phyloP scores from a whole-genome alignment of 2,113 vertebrate species.

The Psophia crepitans region DNA sequence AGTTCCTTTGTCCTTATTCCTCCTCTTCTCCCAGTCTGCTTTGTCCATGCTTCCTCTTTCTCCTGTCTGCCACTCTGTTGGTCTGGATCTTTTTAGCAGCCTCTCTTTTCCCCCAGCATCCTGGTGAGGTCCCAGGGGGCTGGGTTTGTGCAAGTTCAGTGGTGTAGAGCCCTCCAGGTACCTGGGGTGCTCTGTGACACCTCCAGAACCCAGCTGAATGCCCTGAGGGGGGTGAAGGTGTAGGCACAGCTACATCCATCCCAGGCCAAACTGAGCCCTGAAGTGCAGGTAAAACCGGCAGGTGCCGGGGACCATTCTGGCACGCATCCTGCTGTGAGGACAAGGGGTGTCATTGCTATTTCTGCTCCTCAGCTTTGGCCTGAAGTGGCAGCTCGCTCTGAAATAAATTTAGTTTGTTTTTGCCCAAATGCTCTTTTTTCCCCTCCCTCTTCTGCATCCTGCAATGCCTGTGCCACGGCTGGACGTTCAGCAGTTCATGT shows the following conservation, averaged over 20 bases:
- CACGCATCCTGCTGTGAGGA: background rate
- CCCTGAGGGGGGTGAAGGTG: background rate
- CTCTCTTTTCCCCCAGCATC: background rate
- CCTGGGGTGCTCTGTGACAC: background rate
- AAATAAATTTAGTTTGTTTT: background rate
- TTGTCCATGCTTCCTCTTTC: rapidly evolving
- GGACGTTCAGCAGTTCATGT: background rate
- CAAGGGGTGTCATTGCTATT: background rate
- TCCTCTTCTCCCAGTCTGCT: background rate
- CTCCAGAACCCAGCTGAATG: background rate
- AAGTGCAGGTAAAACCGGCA: background rate
- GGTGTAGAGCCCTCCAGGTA: rapidly evolving
- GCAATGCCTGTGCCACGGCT: background rate
- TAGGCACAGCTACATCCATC: background rate
- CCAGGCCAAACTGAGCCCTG: background rate
- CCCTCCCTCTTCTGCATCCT: background rate
- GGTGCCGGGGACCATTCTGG: background rate
- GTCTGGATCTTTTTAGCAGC: background rate
- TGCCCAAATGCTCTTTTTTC: background rate
- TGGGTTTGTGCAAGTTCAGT: background rate
- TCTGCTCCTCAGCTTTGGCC: background rate
- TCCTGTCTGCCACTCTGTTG: background rate
- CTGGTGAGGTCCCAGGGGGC: background rate
- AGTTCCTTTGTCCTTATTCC: background rate
- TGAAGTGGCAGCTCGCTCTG: background rate